Percentiles rank a stretch among this genome's conserved stretches.
Conservation (phyloP, 2,888 invertebrate genomes). For the Tachina grossa region DNA sequence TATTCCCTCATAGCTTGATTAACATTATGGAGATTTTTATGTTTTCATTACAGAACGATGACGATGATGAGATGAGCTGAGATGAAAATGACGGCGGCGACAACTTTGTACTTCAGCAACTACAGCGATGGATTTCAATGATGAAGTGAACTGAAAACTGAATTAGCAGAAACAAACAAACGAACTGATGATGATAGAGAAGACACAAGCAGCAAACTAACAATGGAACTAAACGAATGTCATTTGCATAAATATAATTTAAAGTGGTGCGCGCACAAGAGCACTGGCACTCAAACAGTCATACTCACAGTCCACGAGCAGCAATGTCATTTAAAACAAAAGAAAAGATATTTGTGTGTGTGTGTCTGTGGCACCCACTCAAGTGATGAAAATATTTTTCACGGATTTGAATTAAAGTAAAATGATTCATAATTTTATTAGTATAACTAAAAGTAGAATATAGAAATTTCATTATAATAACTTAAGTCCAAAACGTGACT, state of each 20-base stretch:
- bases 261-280: slow-evolving; percentile 50
- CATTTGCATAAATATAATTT: slow-evolving; percentile 68
- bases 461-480: slow-evolving; percentile 59
- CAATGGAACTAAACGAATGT: slow-evolving; percentile 66
- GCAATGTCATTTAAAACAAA: background rate
- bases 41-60: slow-evolving; percentile 63
- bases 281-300: slow-evolving; percentile 2
- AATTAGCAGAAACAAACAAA: slow-evolving; percentile 52
- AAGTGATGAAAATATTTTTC: slow-evolving; percentile 53
- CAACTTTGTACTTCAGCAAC: slow-evolving; percentile 65
- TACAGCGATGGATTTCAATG: slow-evolving; percentile 49
- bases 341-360: background rate
- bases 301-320: background rate
- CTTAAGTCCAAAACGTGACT: slow-evolving; percentile 63
- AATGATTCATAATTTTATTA: slow-evolving; percentile 54
- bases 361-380: background rate
- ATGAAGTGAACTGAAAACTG: slow-evolving; percentile 64
- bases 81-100: slow-evolving; percentile 51
- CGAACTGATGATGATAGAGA: slow-evolving; percentile 2
- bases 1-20: slow-evolving; percentile 62
- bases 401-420: slow-evolving; percentile 46
- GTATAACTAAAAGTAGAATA: slow-evolving; percentile 21
- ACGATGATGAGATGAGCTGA: slow-evolving; percentile 44
- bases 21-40: slow-evolving; percentile 67
- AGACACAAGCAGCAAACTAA: slow-evolving; percentile 48